These are phyloP conservation scores for Sigmodon hispidus DNA, from an alignment of 2,113 vertebrate species.

Conservation along the genomic window DNA sequence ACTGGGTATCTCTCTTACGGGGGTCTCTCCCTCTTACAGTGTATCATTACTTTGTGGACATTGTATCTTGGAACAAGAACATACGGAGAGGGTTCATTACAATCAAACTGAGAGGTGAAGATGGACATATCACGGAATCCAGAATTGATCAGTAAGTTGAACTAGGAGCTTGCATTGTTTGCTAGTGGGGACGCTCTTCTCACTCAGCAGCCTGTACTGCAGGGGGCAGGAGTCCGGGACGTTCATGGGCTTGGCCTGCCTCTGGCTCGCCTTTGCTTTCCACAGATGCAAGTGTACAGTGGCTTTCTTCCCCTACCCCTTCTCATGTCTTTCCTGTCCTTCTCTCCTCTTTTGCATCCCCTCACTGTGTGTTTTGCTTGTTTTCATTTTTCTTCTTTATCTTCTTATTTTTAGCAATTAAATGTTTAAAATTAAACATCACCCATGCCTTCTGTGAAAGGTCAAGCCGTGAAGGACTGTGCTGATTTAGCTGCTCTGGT, in stretches of 20 bases:
- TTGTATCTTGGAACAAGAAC: constrained; percentile 91
- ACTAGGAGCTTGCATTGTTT: background rate
- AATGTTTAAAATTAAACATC: background rate
- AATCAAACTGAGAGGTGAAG: constrained; percentile 85
- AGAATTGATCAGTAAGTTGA: constrained; percentile 91
- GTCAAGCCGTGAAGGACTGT: background rate
- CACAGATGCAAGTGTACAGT: background rate
- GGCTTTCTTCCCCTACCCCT: background rate
- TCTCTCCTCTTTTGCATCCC: background rate
- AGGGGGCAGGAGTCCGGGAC: no score
- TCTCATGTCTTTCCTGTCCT: fast-evolving
- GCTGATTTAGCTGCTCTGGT: background rate
- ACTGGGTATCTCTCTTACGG: background rate
- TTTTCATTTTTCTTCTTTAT: background rate
- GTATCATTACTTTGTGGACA: constrained; percentile 91
- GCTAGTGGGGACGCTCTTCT: background rate
- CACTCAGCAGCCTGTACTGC: background rate
- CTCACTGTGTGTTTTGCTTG: background rate
- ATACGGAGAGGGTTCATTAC: constrained; percentile 89
- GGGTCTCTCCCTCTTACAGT: constrained; percentile 81
- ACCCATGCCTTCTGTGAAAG: background rate
- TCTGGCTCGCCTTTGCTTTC: background rate
- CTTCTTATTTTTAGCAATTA: background rate
- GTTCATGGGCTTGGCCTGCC: background rate
- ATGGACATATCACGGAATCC: constrained; percentile 84